Percentiles rank a stretch among this genome's conserved stretches.
These are phyloP conservation scores for Spatulosminthurus flaviceps DNA, from an alignment of 2,888 invertebrate genomes.

Conservation along the genomic window DNA sequence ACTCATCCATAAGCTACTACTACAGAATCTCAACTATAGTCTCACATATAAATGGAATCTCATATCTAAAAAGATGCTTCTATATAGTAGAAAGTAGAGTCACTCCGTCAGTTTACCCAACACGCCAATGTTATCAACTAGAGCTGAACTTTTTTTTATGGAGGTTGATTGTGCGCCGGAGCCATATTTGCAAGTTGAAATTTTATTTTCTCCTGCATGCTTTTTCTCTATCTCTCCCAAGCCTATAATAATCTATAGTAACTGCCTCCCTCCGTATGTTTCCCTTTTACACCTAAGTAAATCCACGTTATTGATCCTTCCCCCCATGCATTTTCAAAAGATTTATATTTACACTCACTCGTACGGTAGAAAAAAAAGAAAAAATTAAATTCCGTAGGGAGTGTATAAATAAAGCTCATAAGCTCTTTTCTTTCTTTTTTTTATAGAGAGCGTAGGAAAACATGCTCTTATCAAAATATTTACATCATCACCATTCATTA, in stretches of 20 bases:
- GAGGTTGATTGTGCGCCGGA: background rate
- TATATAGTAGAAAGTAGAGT: too few relatives aligned
- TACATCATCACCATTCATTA: slow-evolving; percentile 44
- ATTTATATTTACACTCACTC: too few relatives aligned
- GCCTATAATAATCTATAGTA: too few relatives aligned
- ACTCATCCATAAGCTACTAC: too few relatives aligned
- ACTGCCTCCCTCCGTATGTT: too few relatives aligned
- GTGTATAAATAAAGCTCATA: background rate
- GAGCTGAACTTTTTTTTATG: slow-evolving; percentile 4
- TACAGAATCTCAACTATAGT: background rate
- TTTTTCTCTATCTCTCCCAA: background rate
- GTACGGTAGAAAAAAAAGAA: too few relatives aligned
- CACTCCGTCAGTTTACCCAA: too few relatives aligned
- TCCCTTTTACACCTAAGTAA: too few relatives aligned
- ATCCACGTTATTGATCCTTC: too few relatives aligned
- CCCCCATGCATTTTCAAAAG: too few relatives aligned
- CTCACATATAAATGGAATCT: background rate
- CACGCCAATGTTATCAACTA: background rate
- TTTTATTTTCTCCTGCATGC: background rate
- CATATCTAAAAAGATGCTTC: background rate
- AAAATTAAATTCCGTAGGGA: background rate
- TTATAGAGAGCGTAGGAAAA: background rate
- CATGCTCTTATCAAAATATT: slow-evolving; percentile 33
- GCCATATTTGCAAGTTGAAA: slow-evolving; percentile 1
- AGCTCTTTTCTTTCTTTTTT: too few relatives aligned